These are phyloP conservation scores for Pherbina coryleti DNA, from an alignment of 2,888 invertebrate species.

Conservation along the genomic window DNA sequence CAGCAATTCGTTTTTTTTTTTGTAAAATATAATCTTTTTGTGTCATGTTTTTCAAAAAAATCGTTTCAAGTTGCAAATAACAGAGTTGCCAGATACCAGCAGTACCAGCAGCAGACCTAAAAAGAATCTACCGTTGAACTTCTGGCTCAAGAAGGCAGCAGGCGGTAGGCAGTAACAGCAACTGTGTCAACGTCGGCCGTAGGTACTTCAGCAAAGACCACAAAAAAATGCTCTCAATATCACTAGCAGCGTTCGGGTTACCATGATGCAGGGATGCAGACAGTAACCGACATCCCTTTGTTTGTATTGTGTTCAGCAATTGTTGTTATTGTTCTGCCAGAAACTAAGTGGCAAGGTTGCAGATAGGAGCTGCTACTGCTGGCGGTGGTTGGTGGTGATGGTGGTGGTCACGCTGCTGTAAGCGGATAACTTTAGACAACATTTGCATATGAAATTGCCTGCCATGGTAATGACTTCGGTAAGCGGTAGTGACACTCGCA, in stretches of 20 bases:
- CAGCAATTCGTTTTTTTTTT: too few relatives aligned
- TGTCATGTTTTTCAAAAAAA: too few relatives aligned
- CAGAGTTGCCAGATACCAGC: too few relatives aligned
- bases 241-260: constrained; percentile 21
- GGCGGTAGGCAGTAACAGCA: too few relatives aligned
- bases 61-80: too few relatives aligned
- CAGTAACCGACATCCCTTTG: background rate
- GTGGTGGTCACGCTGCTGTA: constrained; percentile 25
- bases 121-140: background rate
- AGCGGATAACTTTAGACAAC: constrained; percentile 47
- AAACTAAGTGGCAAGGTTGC: background rate
- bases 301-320: constrained; percentile 17
- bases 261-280: background rate
- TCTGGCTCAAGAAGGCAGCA: background rate
- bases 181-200: constrained; percentile 29
- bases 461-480: constrained; percentile 6
- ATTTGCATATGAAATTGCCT: constrained; percentile 48
- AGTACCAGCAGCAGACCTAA: constrained; percentile 3
- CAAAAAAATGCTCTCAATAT: constrained; percentile 35
- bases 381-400: too few relatives aligned
- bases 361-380: background rate
- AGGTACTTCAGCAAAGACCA: constrained; percentile 14
- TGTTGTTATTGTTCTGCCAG: constrained; percentile 23
- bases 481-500: background rate
- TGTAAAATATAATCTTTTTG: too few relatives aligned